Base-by-base conservation (phyloP, 2,888 invertebrate species). In the Gastracanthus pulcherrimus region DNA sequence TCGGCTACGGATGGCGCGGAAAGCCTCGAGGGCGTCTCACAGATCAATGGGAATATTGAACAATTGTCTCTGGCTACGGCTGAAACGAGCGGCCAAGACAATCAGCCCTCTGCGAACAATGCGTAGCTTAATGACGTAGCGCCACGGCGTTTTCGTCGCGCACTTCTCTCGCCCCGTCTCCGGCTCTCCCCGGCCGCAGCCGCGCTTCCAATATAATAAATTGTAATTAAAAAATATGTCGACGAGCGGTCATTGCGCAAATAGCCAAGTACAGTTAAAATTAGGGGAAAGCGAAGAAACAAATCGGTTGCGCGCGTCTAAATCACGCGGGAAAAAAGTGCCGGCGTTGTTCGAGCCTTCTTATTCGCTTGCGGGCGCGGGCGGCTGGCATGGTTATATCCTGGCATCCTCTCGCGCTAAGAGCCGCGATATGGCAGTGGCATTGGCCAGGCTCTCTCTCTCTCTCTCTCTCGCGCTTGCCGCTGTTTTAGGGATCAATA, bases 11-110 rank as follows among this genome's bases (percentile, higher is more conserved):
- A 64, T 84, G 86, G 84, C 69, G 83, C 77, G 76, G 78, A 82
- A 70, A 81, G 85, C 85, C 86, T 82, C 84, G 83, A 78, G 86
- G 86, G 83, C 87, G 88, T 89, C 89, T 88, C 89, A 87, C 89
- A 90, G 90, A 91, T 91, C 91, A 91, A 91, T 91, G 91, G 89
- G 88, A 91, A 91, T 91, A 91, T 91, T 91, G 91, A 91, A 91
- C 91, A 91, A 91, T 91, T 91, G 91, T 91, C 90, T 90, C 89
- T 88, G 88, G 90, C 88, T 89, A 90, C 90, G 89, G 87, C 83
- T 88, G 89, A 89, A 90, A 90, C 88, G 90, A 89, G 90, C 88
- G 90, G 87, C 89, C 89, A 91, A 91, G 91, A 91, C 91, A 91
- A 91, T 91, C 91, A 90, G 89, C 90, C 86, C 89, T 87, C 88